Evolutionary conservation across 2,113 vertebrate species (phyloP).

Genomic region (Oryzias woworae): DNA sequence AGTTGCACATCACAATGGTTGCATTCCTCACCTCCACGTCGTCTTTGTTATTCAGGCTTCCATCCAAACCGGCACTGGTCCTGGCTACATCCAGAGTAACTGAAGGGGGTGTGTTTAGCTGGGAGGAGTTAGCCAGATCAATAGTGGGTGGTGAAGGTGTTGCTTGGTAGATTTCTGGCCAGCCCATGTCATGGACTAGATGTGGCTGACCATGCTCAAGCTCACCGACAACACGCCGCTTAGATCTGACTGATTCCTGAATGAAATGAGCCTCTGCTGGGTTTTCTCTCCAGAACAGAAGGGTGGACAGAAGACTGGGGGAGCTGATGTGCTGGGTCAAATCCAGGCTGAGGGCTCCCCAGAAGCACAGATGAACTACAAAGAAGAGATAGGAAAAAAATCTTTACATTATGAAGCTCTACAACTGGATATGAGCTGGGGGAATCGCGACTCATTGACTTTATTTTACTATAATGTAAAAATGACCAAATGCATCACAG

Average conservation of each 20-base stretch:
- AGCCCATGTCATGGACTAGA: constrained; percentile 57
- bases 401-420: background rate
- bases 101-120: background rate
- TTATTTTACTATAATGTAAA: too few relatives aligned
- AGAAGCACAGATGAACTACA: constrained; percentile 35
- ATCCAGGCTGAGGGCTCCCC: constrained; percentile 29
- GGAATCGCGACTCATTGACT: too few relatives aligned
- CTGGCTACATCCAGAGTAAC: constrained; percentile 15
- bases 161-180: constrained; percentile 45
- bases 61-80: constrained; percentile 1
- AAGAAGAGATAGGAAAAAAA: background rate
- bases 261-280: constrained; percentile 11
- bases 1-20: background rate
- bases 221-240: constrained; percentile 33
- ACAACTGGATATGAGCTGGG: background rate
- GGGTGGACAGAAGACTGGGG: constrained; percentile 1
- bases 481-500: too few relatives aligned
- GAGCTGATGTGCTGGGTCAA: constrained; percentile 15
- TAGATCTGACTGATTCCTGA: constrained; percentile 52
- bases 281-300: constrained; percentile 20
- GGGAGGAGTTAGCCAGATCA: constrained; percentile 31
- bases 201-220: constrained; percentile 59
- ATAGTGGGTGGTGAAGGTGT: constrained; percentile 23
- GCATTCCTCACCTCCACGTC: constrained; percentile 64
- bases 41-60: constrained; percentile 43